Base-by-base conservation (phyloP, 2,113 vertebrate genomes). In the Phalacrocorax pelagicus region DNA sequence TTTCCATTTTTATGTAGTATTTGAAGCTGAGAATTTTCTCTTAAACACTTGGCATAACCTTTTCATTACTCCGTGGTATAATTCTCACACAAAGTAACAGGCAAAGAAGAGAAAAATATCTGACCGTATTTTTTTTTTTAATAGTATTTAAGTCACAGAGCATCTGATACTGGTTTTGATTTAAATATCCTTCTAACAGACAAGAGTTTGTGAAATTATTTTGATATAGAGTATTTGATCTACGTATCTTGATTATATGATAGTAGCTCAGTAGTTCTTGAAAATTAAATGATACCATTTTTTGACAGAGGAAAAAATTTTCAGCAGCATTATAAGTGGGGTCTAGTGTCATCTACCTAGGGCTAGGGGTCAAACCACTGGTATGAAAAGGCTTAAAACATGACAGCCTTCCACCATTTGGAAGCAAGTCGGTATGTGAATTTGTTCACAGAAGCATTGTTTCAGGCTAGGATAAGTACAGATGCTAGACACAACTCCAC, bases 11-110 rank as follows among this genome's bases (percentile, higher is more conserved):
- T 94, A 79, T 90, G 57, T 79, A 93, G 46, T 52, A 89, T 95
- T 88, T 96, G 77, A 96, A 80, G 61, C 17, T 77, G 70, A 94
- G 51, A 90, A 74, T 96, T 94, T 94, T 97, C 85, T 96, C n/a
- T 79, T 67, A 47, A 82, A 88, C 70, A 14, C 63, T 93, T 97
- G 90, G 75, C 49, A 86, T 89, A 96, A 81, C 38, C 86, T 93
- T 94, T 96, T 72, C 66, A 30, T 94, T 95, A 93, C 52, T 92
- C 59, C 34, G 13, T 57, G 49, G 44, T 80, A 85, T 54, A 38
- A 34, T 88, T 94, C 62, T 94, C 69, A 59, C 78, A 88, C 61
- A 44, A 81, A 94, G 40, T 69, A 95, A 67, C 27, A 74, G 79
- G 20, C 40, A 88, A 73, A 88, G 22, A 85, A 66, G 65, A 89